A percentile compares a stretch with the other conserved stretches of the same genome.
phyloP scores from a whole-genome alignment of 1,140 invertebrate species.

The Tribolium castaneum region DNA sequence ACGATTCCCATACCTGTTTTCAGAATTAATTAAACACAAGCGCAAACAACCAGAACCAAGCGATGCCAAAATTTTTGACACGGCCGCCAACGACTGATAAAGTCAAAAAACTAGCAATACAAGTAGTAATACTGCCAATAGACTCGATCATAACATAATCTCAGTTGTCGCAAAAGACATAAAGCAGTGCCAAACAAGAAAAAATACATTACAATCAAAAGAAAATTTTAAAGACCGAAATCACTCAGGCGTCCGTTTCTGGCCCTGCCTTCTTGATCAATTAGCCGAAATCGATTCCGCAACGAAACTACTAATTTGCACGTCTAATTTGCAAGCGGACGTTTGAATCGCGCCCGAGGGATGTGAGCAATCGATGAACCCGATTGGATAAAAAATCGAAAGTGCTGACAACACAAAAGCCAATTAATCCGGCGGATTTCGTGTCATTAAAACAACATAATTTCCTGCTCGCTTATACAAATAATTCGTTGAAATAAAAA shows the following conservation, averaged over 20 bases:
- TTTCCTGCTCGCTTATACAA: constrained; percentile 5
- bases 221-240: too few relatives aligned
- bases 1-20: constrained; percentile 40
- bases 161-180: too few relatives aligned
- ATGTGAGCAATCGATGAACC: background rate
- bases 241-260: too few relatives aligned
- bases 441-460: constrained; percentile 2
- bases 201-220: too few relatives aligned
- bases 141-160: too few relatives aligned
- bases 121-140: too few relatives aligned
- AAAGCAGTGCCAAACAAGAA: too few relatives aligned
- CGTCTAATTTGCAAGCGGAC: background rate
- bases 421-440: constrained; percentile 8
- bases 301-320: background rate
- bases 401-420: background rate
- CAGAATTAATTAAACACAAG: constrained; percentile 35
- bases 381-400: background rate
- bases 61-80: too few relatives aligned
- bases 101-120: too few relatives aligned
- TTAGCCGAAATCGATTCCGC: background rate
- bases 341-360: background rate
- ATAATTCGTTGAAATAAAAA: background rate
- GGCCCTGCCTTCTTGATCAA: background rate
- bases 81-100: too few relatives aligned
- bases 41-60: too few relatives aligned